These are phyloP conservation scores for Drosophila cognata DNA, from an alignment of 2,888 invertebrate genomes.

Conservation along the genomic window DNA sequence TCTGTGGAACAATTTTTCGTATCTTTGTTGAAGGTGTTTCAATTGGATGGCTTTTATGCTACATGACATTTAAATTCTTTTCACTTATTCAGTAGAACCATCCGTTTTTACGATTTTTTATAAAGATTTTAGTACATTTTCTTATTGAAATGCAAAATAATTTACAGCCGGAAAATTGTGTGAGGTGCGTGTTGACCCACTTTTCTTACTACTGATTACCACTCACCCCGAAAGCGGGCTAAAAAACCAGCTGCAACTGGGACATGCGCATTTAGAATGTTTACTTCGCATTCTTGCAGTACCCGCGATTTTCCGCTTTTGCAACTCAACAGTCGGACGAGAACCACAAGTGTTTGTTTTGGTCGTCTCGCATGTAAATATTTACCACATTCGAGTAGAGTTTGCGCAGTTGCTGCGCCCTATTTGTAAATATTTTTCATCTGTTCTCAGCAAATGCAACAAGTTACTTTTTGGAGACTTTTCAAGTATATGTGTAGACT, in stretches of 20 bases:
- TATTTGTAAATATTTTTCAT: constrained; percentile 65
- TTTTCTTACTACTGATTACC: constrained; percentile 55
- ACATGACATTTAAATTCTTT: too few relatives aligned
- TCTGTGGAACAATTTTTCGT: constrained; percentile 57
- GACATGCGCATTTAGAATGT: constrained; percentile 70
- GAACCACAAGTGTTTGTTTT: constrained; percentile 78
- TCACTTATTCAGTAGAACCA: not conserved
- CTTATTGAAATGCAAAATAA: not conserved
- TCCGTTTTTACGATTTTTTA: not conserved
- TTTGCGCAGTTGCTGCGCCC: constrained; percentile 61
- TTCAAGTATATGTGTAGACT: constrained; percentile 1
- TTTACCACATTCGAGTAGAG: constrained; percentile 53
- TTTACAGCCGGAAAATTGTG: constrained; percentile 15
- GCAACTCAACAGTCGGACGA: constrained; percentile 2
- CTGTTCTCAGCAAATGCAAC: constrained; percentile 49
- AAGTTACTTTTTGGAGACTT: constrained; percentile 48
- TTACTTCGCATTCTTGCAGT: constrained; percentile 51
- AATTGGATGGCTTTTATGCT: not conserved
- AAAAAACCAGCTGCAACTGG: constrained; percentile 63
- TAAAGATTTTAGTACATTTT: not conserved
- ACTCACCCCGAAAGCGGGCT: constrained; percentile 39
- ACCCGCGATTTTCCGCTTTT: constrained; percentile 36
- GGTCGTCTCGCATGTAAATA: constrained; percentile 60
- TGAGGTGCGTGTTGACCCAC: constrained; percentile 62
- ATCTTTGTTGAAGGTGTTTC: not conserved